These are phyloP conservation scores for Micoletzkya japonica DNA, from an alignment of 2,888 invertebrate genomes.

Conservation along the genomic window DNA sequence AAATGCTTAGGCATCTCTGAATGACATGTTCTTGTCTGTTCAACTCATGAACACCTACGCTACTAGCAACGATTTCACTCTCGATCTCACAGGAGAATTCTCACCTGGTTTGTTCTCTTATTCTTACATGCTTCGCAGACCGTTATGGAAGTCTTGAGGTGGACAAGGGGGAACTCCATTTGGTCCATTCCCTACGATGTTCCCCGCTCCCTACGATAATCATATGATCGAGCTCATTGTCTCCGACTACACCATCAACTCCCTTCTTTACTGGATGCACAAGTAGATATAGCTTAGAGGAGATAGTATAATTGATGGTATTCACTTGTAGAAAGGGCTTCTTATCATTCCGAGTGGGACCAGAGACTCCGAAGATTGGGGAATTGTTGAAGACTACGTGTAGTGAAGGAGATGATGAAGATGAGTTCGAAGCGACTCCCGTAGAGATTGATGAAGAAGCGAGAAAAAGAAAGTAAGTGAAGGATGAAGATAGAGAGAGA, in stretches of 20 bases:
- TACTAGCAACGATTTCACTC: slow-evolving; percentile 55
- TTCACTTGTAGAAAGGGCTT: slow-evolving; percentile 52
- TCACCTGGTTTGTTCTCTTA: slow-evolving; percentile 27
- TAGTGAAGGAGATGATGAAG: slow-evolving; percentile 46
- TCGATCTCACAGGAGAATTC: slow-evolving; percentile 60
- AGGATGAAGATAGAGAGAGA: slow-evolving; percentile 1
- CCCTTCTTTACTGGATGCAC: slow-evolving; percentile 57
- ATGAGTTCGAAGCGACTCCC: background rate
- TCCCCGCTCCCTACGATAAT: slow-evolving; percentile 48
- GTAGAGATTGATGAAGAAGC: slow-evolving; percentile 22
- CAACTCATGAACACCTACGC: slow-evolving; percentile 56
- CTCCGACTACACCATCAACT: slow-evolving; percentile 58
- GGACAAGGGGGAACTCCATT: slow-evolving; percentile 51
- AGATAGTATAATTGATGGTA: background rate
- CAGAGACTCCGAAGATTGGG: slow-evolving; percentile 62
- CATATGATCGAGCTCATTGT: slow-evolving; percentile 58
- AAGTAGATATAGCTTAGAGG: background rate
- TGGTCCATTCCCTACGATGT: slow-evolving; percentile 57
- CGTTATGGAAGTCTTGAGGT: background rate
- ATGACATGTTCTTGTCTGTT: slow-evolving; percentile 51
- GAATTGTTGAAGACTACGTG: slow-evolving; percentile 61
- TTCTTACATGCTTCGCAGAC: no score
- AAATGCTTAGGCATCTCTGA: slow-evolving; percentile 45
- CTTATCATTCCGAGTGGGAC: slow-evolving; percentile 57
- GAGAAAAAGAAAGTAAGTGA: slow-evolving; percentile 9